Percentiles rank a stretch among this genome's conserved stretches.
These are phyloP conservation scores for Neria commutata DNA, from an alignment of 2,888 invertebrate species.

Conservation along the genomic window DNA sequence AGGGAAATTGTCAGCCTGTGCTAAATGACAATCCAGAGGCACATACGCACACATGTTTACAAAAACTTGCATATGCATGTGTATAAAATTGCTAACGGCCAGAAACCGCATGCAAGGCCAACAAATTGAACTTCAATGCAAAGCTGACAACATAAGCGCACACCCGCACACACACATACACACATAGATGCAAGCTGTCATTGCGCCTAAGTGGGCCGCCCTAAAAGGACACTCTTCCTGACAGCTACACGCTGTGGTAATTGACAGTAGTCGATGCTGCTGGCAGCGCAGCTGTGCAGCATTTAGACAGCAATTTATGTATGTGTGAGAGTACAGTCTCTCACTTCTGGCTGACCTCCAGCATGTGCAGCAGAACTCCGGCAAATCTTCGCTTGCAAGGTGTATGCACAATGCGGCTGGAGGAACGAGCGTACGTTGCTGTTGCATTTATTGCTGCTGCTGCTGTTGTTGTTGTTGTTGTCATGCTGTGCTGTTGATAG, in stretches of 20 bases:
- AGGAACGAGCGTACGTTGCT: no score
- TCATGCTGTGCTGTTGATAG: no score
- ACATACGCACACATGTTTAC: not conserved
- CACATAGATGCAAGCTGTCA: not conserved
- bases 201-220: not conserved
- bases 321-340: not conserved
- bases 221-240: not conserved
- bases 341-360: not conserved
- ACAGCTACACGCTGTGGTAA: not conserved
- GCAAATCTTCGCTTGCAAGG: no score
- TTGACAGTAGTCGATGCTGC: not conserved
- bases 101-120: not conserved
- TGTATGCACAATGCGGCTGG: no score
- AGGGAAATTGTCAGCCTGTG: not conserved
- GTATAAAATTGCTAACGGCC: not conserved
- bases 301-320: not conserved
- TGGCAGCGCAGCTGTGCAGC: not conserved
- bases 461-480: no score
- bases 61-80: not conserved
- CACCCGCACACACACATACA: not conserved
- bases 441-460: no score
- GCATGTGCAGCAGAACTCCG: no score
- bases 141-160: constrained; percentile 7
- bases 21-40: not conserved
- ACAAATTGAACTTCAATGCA: not conserved